Evolutionary conservation across 2,888 invertebrate genomes (phyloP), one percentile per base, ranked within the genome.

Genomic region (Parnassius smintheus): DNA sequence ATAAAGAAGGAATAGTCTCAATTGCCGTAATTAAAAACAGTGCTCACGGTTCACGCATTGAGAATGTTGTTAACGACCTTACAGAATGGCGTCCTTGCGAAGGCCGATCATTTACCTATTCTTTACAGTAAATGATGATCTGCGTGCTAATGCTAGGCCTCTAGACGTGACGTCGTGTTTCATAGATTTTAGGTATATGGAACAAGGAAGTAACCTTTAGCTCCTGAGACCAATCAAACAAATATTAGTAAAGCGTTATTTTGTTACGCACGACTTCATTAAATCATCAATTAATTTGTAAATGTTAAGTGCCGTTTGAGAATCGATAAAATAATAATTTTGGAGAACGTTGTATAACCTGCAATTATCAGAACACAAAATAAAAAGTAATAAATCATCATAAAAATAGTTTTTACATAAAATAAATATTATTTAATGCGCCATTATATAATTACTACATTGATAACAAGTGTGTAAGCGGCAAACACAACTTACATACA

Each of bases 191-290:
- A 77, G 74, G 72, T 81, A 77, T 77, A 76, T 78, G 77, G 72
- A 78, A 83, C 77, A 75, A 88, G 90, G 90, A 91, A 91, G 80
- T 88, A 85, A 86, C 88, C 88, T 89, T 89, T 87, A 85, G 76
- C 83, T 81, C 76, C 79, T 82, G 82, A 84, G 85, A 83, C 84
- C 78, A 76, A 81, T 81, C 80, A 85, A 82, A 87, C 78, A 83
- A 83, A 85, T 81, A 86, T 82, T 82, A 79, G 80, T 84, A 82
- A 83, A 81, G 77, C 75, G 81, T 81, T 80, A 80, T 88, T 60
- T 86, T 80, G 84, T 76, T 73, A 81, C 82, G 86, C 88, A 88
- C 87, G 87, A 86, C 74, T 85, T 80, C 69, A 67, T 66, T 64
- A 64, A 71, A 70, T 72, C 68, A 66, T 67, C 53, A 48, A 62